Evolutionary conservation across 2,888 invertebrate genomes (phyloP).

Genomic region (Agrochola lychnidis): DNA sequence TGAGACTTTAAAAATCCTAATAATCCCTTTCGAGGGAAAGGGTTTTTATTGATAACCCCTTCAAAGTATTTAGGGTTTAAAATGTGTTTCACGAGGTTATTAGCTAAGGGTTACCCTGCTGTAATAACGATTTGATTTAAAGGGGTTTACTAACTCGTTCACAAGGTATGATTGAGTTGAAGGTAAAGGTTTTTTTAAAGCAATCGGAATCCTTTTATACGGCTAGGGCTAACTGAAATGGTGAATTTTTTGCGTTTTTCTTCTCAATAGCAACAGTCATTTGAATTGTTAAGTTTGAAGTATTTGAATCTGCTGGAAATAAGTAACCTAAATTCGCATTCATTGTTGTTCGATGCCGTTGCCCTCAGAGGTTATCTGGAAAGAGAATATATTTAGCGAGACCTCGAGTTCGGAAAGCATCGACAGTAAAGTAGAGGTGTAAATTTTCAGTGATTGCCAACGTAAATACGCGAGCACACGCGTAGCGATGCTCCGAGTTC

Average conservation of each 20-base stretch:
- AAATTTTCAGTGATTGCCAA: constrained; percentile 84
- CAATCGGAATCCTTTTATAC: background rate
- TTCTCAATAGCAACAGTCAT: constrained; percentile 62
- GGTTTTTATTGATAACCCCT: background rate
- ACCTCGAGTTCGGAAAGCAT: constrained; percentile 77
- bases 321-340: constrained; percentile 79
- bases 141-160: background rate
- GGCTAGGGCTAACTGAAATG: background rate
- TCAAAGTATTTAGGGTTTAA: background rate
- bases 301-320: constrained; percentile 77
- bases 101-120: background rate
- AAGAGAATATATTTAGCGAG: constrained; percentile 81
- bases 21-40: background rate
- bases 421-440: constrained; percentile 78
- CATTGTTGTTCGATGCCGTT: constrained; percentile 80
- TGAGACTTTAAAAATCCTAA: background rate
- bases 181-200: background rate
- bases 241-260: constrained; percentile 22
- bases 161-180: background rate
- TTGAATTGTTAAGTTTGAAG: constrained; percentile 77
- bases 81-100: background rate
- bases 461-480: constrained; percentile 80
- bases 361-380: constrained; percentile 80
- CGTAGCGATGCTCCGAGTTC: constrained; percentile 77
- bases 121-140: background rate